These are phyloP conservation scores for Acanthopagrus latus DNA, from an alignment of 2,797 vertebrate species.

Conservation along the genomic window DNA sequence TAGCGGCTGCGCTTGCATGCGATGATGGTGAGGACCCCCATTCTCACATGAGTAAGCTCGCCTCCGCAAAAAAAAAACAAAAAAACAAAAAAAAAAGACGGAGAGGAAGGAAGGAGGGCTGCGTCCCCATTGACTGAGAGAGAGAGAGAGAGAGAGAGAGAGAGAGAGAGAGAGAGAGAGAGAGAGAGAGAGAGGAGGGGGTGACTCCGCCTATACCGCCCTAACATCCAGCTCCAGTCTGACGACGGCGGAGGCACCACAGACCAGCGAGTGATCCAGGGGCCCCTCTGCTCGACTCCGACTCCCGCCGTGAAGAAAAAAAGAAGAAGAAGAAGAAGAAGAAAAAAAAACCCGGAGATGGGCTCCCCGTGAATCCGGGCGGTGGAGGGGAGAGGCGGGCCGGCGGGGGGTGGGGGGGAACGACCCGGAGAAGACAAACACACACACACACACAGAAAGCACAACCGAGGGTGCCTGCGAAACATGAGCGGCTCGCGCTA, in stretches of 20 bases:
- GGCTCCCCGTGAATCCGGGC: slow-evolving; percentile 84
- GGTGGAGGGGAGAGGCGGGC: slow-evolving; percentile 82
- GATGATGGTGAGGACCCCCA: slow-evolving; percentile 57
- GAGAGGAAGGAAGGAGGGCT: slow-evolving; percentile 42
- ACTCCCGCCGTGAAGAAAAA: slow-evolving; percentile 58
- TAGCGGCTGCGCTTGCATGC: slow-evolving; percentile 27
- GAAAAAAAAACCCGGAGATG: slow-evolving; percentile 71
- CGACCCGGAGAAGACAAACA: slow-evolving; percentile 77
- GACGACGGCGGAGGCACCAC: slow-evolving; percentile 63
- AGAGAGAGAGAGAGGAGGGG: slow-evolving; percentile 36
- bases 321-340: too few relatives aligned
- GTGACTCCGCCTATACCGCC: slow-evolving; percentile 73
- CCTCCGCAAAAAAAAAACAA: slow-evolving; percentile 64
- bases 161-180: slow-evolving; percentile 36
- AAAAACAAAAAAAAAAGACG: slow-evolving; percentile 47
- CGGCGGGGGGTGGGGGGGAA: slow-evolving; percentile 68
- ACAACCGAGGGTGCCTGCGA: slow-evolving; percentile 84
- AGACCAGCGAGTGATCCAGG: slow-evolving; percentile 63
- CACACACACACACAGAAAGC: slow-evolving; percentile 84
- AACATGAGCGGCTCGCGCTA: slow-evolving; percentile 87
- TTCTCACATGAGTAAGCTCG: slow-evolving; percentile 77
- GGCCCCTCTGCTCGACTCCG: slow-evolving; percentile 60
- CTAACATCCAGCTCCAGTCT: slow-evolving; percentile 66
- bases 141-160: slow-evolving; percentile 40
- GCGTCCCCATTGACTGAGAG: slow-evolving; percentile 74